phyloP scores from a whole-genome alignment of 2,113 vertebrate species.

The Turnix velox region DNA sequence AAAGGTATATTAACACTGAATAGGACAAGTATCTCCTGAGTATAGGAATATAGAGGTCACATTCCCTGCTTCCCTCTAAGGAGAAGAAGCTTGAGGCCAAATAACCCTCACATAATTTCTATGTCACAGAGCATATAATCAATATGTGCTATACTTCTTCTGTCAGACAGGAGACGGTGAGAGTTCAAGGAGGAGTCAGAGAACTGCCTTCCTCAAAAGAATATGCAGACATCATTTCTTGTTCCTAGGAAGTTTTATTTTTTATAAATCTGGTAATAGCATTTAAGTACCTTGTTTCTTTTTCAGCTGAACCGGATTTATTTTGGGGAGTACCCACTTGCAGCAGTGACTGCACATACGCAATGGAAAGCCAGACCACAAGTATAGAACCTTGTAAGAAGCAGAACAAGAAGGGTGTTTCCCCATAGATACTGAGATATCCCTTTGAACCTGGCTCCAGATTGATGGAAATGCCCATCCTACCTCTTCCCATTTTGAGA shows the following conservation, averaged over 20 bases:
- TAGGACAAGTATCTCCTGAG: neutral
- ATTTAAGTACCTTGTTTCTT: neutral
- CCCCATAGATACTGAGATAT: neutral
- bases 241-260: neutral
- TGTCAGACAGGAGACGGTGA: neutral
- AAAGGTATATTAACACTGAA: neutral
- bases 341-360: neutral
- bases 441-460: neutral
- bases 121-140: neutral
- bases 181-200: neutral
- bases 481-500: neutral
- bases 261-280: neutral
- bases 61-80: neutral
- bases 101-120: neutral
- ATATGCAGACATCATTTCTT: neutral
- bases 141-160: neutral
- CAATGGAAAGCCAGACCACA: neutral
- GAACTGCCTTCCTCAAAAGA: neutral
- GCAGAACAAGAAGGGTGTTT: neutral
- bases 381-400: neutral
- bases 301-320: neutral
- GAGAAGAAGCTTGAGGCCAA: neutral
- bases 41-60: slow-evolving; percentile 7
- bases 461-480: neutral
- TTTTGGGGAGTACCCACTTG: neutral